Base-by-base conservation (phyloP, 2,888 invertebrate genomes). In the Norana najaformis region DNA sequence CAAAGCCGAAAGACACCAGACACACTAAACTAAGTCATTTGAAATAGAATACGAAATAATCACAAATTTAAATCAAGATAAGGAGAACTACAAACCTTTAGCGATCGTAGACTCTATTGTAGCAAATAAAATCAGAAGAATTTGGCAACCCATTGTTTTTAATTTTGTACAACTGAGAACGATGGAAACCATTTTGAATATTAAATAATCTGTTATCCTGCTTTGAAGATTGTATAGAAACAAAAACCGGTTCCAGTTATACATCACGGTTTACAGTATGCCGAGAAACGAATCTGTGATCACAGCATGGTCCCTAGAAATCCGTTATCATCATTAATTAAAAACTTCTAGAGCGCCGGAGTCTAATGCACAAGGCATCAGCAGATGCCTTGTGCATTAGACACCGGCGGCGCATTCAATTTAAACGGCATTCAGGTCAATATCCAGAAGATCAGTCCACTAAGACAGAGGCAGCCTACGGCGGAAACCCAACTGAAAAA, bases 81-180 rank as follows among this genome's bases (percentile, higher is more conserved):
- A 69, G n/a, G n/a, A 69, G 69, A 6, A 69, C 30, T n/a, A 69
- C 1, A 69, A n/a, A 69, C 69, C 69, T 69, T 69, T 69, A 69
- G 69, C 69, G n/a, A 69, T 69, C 69, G 69, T 69, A 69, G 30
- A n/a, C n/a, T 69, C 69, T 69, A 69, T 69, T n/a, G 69, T 69
- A 69, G 69, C 69, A 69, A 69, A n/a, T 69, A 69, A 69, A 69
- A 69, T 69, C 69, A 69, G 69, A 69, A 69, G 69, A 69, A 69
- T 69, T 8, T 69, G n/a, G 69, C 69, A 69, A 69, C 69, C 69
- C 69, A 69, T 69, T 69, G 69, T 69, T 69, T 69, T 69, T 69
- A 69, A 69, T 69, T 69, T 30, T 69, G 69, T n/a, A 69, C 69
- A 69, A 69, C 69, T 69, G n/a, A 13, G 30, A n/a, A 69, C 69